Conservation (phyloP, 2,113 vertebrate genomes). For the Dasypus novemcinctus region DNA sequence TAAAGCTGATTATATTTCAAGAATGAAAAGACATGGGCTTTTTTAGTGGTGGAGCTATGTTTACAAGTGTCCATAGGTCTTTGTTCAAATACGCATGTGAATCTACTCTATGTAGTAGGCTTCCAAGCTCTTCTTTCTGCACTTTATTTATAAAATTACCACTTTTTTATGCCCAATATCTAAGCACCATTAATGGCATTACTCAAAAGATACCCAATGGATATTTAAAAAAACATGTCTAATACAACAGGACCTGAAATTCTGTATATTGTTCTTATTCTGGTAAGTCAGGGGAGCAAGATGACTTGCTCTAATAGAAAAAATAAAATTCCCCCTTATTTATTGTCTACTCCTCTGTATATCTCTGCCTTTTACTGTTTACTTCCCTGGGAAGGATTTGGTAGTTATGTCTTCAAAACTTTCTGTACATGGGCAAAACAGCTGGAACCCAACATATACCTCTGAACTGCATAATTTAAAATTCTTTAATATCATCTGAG, state of each 20-base stretch:
- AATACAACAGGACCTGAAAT: not conserved
- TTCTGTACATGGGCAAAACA: not conserved
- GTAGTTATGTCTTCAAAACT: not conserved
- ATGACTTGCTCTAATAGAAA: not conserved
- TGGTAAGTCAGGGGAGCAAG: not conserved
- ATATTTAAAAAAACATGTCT: not conserved
- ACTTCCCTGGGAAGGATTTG: not conserved
- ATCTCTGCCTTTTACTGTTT: not conserved
- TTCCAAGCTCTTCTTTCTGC: not conserved
- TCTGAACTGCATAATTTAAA: conserved; percentile 27
- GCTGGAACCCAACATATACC: not conserved
- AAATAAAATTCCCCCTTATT: not conserved
- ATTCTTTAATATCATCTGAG: not conserved
- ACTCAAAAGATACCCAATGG: not conserved
- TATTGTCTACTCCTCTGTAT: not conserved
- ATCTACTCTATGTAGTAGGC: not conserved
- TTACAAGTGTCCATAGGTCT: not conserved
- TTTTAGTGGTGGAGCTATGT: not conserved
- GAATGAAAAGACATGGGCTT: not conserved
- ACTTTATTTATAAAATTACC: not conserved
- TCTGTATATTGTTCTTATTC: not conserved
- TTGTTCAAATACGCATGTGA: conserved; percentile 2
- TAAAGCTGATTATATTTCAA: conserved; percentile 20
- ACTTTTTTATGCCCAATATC: not conserved
- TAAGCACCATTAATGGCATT: not conserved